Evolutionary conservation across 2,797 vertebrate species (phyloP), one percentile per base, ranked within the genome.

Genomic region (Clamator glandarius): DNA sequence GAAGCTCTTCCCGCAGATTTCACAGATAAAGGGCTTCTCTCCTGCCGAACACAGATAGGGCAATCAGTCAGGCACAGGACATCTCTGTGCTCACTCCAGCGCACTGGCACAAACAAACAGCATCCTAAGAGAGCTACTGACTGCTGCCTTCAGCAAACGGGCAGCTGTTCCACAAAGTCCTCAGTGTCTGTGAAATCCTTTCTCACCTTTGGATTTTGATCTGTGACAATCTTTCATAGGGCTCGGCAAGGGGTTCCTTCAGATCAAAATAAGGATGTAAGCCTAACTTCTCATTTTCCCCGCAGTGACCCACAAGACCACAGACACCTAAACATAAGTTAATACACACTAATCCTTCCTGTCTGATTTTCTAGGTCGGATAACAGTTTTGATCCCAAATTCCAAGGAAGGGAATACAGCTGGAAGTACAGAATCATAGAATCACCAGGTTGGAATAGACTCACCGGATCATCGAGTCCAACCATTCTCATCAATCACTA

Each of bases 1-100:
- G 98, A 99, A 99, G 97, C 99, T 99, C 96, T 99, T 99, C 87
- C 99, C 99, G 29, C 99, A 99, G 97, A 99, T 99, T 98, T 99
- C 99, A 97, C 99, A 99, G 95, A 99, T 99, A 97, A 99, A 99
- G 28, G 99, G 99, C 98, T 99, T 99, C 98, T 99, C 99, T 97
- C 99, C 99, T 99, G 97, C 57, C 92, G 19, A 50, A 48, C 69
- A 76, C 20, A 86, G 58, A 83, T 12, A 64, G 0, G 12, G 75
- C 59, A 46, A 70, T 62, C 74, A 20, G 69, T 58, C 8, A 42
- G 64, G 78, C 77, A 42, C 52, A 29, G 35, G 39, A 33, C 33
- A 31, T 15, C 58, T 78, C 72, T 72, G 12, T 4, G 25, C 70
- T 41, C 9, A 33, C 76, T 78, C 68, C 48, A 52, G 46, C 66